Conservation (phyloP, 2,888 invertebrate genomes). For the Ennomos quercinarius region DNA sequence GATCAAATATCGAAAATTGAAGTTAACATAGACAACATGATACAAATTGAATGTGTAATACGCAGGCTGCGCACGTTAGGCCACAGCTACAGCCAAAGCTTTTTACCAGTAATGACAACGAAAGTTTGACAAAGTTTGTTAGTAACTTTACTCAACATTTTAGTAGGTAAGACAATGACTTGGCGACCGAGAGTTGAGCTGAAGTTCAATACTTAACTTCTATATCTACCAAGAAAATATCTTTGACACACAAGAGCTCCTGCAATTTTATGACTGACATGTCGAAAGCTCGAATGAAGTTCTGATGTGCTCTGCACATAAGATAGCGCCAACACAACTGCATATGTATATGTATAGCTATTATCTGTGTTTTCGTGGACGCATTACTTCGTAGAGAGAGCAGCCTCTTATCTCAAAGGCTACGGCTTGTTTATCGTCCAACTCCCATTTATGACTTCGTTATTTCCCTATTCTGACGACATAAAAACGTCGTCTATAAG, state of each 20-base stretch:
- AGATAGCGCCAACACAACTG: constrained; percentile 36
- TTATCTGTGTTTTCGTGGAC: constrained; percentile 55
- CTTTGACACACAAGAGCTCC: constrained; percentile 17
- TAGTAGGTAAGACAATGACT: too few species aligned
- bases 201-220: constrained; percentile 7
- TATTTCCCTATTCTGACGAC: constrained; percentile 81
- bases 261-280: constrained; percentile 19
- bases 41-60: too few species aligned
- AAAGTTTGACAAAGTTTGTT: too few species aligned
- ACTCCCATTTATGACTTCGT: constrained; percentile 81
- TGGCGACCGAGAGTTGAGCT: constrained; percentile 5
- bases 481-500: constrained; percentile 80
- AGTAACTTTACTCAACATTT: too few species aligned
- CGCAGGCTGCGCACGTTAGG: too few species aligned
- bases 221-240: constrained; percentile 15
- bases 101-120: too few species aligned
- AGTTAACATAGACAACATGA: too few species aligned
- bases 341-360: constrained; percentile 47
- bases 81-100: too few species aligned
- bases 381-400: constrained; percentile 61
- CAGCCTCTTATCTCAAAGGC: constrained; percentile 70
- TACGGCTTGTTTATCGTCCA: constrained; percentile 79
- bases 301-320: constrained; percentile 23
- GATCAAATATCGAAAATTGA: too few species aligned
- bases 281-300: constrained; percentile 24